Evolutionary conservation across 2,888 invertebrate genomes (phyloP), one percentile per base, ranked within the genome.

Genomic region (Parnassius glacialis): DNA sequence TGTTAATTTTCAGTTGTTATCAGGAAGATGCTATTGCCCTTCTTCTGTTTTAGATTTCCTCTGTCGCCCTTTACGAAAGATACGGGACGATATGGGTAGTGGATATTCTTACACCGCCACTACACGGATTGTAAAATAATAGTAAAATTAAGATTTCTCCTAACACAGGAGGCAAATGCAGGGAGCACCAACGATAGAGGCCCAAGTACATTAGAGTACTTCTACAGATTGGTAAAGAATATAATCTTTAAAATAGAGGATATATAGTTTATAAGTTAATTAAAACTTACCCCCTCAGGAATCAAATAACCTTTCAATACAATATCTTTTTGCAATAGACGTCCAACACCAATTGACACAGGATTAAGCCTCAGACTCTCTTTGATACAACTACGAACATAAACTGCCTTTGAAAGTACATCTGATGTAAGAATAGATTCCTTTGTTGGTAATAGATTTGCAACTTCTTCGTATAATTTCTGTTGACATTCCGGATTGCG

Each of bases 351-450:
- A 61, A 97, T 92, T 0, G 97, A 94, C 42, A 97, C 94, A 0
- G 97, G 97, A 83, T 96, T 95, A 55, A 97, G 78, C 65, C 97
- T 92, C 41, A 97, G 91, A 3, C 95, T 94, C 84, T 98, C 98
- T 79, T 97, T 98, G 1, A 98, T 85, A 69, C 95, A 95, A 51
- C 96, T 95, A 76, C 95, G 95, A 0, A 96, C 90, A 76, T 96
- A 98, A 0, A 88, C 83, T 12, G 97, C 95, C 59, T 94, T 92
- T 2, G 88, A 81, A 51, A 94, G 53, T 2, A 92, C 83, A 47
- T 94, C 94, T 2, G 92, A 77, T 0, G 94, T 94, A 1, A 96
- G 84, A 0, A 83, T 69, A 45, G 92, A 85, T 57, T 92, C 77
- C 45, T 85, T 76, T 47, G 82, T 72, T 0, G 94, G 93, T 16